Conservation (phyloP, 30 jellyfish, hydroid and myxozoan species). For the Catostylus mosaicus region DNA sequence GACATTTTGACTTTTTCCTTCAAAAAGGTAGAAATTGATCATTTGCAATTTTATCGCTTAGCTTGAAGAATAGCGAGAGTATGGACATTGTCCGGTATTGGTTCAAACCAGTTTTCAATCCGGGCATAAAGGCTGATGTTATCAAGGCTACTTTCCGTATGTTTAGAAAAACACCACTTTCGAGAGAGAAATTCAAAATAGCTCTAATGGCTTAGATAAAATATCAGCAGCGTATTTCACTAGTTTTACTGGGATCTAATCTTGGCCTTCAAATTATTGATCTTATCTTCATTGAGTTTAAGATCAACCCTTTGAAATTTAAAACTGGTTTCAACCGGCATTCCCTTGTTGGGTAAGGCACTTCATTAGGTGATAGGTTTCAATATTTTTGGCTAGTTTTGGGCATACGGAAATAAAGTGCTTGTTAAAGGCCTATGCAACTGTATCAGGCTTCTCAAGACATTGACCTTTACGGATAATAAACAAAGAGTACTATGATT, state of each 20-base stretch:
- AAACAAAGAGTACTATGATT: background rate
- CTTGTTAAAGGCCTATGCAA: too few relatives aligned
- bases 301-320: background rate
- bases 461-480: background rate
- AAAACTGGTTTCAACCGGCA: background rate
- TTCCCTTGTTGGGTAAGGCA: background rate
- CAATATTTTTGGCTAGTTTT: background rate
- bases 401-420: background rate
- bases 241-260: background rate
- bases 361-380: background rate
- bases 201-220: background rate
- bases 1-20: background rate
- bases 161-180: background rate
- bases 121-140: background rate
- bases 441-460: background rate
- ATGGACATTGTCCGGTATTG: background rate
- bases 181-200: background rate
- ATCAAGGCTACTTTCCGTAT: background rate
- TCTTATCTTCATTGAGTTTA: background rate
- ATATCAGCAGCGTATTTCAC: background rate
- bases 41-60: background rate
- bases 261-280: background rate
- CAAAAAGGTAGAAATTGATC: background rate
- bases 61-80: background rate
- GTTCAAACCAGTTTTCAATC: background rate